Conservation (phyloP, 2,888 invertebrate genomes). For the Lysandra bellargus region DNA sequence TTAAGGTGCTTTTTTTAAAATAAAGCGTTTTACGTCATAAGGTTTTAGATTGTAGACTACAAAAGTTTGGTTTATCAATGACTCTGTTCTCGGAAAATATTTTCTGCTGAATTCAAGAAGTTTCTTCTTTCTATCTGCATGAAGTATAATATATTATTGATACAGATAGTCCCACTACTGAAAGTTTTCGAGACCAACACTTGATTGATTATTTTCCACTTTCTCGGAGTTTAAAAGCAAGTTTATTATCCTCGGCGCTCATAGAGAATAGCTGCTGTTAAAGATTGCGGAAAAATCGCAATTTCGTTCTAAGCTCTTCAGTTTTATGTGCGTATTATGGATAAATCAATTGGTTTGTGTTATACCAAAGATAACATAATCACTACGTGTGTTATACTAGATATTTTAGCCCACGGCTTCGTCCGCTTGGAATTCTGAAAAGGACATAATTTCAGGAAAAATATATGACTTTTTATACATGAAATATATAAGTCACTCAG, state of each 20-base stretch:
- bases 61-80: too few species aligned
- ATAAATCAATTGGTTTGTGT: too few species aligned
- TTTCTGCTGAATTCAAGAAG: not conserved
- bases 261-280: not conserved
- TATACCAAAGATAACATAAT: too few species aligned
- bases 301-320: not conserved
- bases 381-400: too few species aligned
- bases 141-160: not conserved
- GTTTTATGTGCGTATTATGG: not conserved
- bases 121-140: not conserved
- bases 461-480: too few species aligned
- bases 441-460: too few species aligned
- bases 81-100: not conserved
- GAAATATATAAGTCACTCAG: too few species aligned
- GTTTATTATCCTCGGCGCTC: not conserved
- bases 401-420: too few species aligned
- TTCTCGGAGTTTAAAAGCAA: not conserved
- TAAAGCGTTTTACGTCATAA: too few species aligned
- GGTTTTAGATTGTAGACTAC: too few species aligned
- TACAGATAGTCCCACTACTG: not conserved
- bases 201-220: constrained; percentile 16
- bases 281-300: not conserved
- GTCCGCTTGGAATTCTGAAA: too few species aligned
- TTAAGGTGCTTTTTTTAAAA: too few species aligned
- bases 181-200: not conserved